Base-by-base conservation (phyloP, 2,888 invertebrate species). In the Drosophila lacicola region DNA sequence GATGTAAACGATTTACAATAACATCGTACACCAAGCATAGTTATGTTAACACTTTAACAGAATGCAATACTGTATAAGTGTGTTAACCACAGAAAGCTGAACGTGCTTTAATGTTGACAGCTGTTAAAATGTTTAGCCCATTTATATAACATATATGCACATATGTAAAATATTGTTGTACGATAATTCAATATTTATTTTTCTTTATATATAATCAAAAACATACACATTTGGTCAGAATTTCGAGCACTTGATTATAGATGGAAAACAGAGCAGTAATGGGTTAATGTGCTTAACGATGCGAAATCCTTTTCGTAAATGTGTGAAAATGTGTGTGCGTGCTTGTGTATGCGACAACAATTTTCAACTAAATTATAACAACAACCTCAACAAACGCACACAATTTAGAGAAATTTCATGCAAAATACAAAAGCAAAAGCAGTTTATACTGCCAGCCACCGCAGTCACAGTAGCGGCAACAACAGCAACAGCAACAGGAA, bases 331-430 rank as follows among this genome's bases (percentile, higher is more conserved):
- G 10, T 10, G 36, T 36, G 36, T 36, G 36, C 10, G 4, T 21
- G 49, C 29, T 25, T 37, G 42, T 64, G 67, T 33, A 37, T 69
- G 65, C 74, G 69, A 68, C 69, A 70, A 77, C 69, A 69, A 80
- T 82, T 65, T 74, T 67, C 68, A 86, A 72, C 82, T 85, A 80
- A 82, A 82, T 86, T 82, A 82, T 86, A 80, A 72, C 80, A 78
- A 74, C 81, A 83, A 74, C 74, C 77, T 66, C 83, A 82, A 86
- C 78, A 61, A 83, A 70, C 69, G 62, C 81, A 58, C 64, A 74
- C 58, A 60, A 25, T 88, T 85, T 88, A 77, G 80, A 85, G 80
- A 80, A 82, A 77, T 77, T 85, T 80, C 63, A 77, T 80, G 83
- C 83, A 80, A 82, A 82, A 82, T 85, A 61, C 74, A 85, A 67